These are phyloP conservation scores for Pristis pectinata DNA, from an alignment of 2,797 vertebrate genomes.

Conservation along the genomic window DNA sequence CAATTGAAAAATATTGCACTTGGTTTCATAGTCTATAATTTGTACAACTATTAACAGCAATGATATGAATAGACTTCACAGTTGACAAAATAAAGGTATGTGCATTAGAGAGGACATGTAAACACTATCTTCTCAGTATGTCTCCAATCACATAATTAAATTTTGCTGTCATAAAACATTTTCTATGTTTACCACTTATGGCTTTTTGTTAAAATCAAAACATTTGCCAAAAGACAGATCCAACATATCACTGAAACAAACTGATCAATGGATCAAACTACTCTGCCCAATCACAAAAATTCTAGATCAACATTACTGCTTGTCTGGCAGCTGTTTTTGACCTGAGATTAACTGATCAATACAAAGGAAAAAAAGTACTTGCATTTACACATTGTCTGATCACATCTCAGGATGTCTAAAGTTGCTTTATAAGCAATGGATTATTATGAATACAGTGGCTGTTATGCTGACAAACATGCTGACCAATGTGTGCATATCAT, in stretches of 20 bases:
- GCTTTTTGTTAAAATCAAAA: neutral
- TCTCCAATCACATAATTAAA: neutral
- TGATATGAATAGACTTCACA: conserved; percentile 30
- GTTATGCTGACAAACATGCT: neutral
- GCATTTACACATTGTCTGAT: neutral
- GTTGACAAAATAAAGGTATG: conserved; percentile 25
- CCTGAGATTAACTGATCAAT: neutral
- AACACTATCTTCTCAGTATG: conserved; percentile 11
- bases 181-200: neutral
- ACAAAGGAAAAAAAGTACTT: neutral
- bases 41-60: conserved; percentile 56
- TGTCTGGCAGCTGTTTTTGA: neutral
- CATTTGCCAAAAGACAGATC: neutral
- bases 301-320: neutral
- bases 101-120: conserved; percentile 3
- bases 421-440: neutral
- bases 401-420: neutral
- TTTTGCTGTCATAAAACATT: neutral
- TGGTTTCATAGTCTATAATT: conserved; percentile 47
- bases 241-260: neutral
- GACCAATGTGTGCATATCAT: neutral
- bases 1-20: conserved; percentile 66
- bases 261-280: neutral
- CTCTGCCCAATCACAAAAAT: neutral
- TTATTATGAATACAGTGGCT: neutral